Base-by-base conservation (phyloP, 2,113 vertebrate species). In the Chlorocebus sabaeus region DNA sequence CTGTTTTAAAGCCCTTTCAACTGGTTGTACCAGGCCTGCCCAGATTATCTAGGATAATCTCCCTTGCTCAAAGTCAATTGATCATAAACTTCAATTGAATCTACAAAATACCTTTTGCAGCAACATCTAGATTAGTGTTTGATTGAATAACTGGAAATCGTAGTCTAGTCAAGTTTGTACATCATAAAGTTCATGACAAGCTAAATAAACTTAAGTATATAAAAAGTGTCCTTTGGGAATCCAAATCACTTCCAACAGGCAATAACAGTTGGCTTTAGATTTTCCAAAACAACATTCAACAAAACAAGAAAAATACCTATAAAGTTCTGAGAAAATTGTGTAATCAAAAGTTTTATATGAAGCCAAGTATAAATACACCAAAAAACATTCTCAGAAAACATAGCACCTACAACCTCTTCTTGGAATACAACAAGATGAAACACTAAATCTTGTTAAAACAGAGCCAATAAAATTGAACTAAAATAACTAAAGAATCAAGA, bases 401-500 rank as follows among this genome's bases (percentile, higher is more conserved):
- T 0, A 30, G 8, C 4, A 16, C 4, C 55, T 43, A 96, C 25
- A 73, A 43, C 59, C 27, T 94, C 52, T 89, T 90, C 68, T n/a
- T 79, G 35, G 14, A 83, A 76, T 61, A 67, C 1, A 95, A 67
- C 2, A 55, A 76, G 89, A 78, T 27, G 72, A 45, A 76, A 82
- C 17, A 70, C 6, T 45, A 82, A 1, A 89, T 52, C 82, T 93
- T 89, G 11, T 35, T 81, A 72, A 89, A 93, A 89, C 64, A 76
- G 3, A 79, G 5, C 23, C 57, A 73, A 85, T 40, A 70, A 91
- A 81, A 68, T 45, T 43, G 22, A 94, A 64, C 79, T 4, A 48
- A 95, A 91, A 89, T 75, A 90, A 92, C 12, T 73, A 45, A 92
- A 72, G 23, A 94, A 84, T 61, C 14, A 72, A 88, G 38, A 80